These are phyloP conservation scores for Callopanchax toddi DNA, from an alignment of 2,113 vertebrate genomes.

Conservation along the genomic window DNA sequence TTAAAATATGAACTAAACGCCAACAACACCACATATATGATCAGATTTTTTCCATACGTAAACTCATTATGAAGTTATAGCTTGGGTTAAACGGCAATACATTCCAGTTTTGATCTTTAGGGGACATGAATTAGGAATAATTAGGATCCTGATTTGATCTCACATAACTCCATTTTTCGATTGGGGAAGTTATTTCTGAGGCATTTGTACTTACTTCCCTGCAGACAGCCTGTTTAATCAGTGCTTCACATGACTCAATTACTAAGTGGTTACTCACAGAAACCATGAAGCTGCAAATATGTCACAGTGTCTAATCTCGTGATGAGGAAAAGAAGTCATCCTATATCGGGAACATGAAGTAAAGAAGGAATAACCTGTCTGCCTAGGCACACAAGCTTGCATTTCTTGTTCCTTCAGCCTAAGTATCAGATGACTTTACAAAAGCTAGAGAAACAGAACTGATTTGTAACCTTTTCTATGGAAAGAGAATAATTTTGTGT, in stretches of 20 bases:
- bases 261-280: constrained; percentile 22
- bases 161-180: neutral
- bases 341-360: neutral
- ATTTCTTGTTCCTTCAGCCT: neutral
- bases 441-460: neutral
- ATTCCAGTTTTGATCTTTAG: constrained; percentile 6
- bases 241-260: constrained; percentile 57
- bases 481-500: neutral
- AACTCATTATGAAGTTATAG: neutral
- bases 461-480: neutral
- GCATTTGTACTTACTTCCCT: constrained; percentile 44
- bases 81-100: neutral
- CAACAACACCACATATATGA: too few species aligned
- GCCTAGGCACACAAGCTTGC: neutral
- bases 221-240: constrained; percentile 38
- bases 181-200: constrained; percentile 33
- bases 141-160: neutral
- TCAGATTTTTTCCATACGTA: neutral
- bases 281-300: constrained; percentile 32
- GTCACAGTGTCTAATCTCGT: constrained; percentile 31
- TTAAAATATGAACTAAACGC: too few species aligned
- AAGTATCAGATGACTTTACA: neutral
- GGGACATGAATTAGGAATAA: neutral
- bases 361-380: constrained; percentile 1
- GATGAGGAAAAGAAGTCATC: constrained; percentile 14